phyloP scores from a whole-genome alignment of 1,140 invertebrate genomes.

The Drosophila punjabiensis region DNA sequence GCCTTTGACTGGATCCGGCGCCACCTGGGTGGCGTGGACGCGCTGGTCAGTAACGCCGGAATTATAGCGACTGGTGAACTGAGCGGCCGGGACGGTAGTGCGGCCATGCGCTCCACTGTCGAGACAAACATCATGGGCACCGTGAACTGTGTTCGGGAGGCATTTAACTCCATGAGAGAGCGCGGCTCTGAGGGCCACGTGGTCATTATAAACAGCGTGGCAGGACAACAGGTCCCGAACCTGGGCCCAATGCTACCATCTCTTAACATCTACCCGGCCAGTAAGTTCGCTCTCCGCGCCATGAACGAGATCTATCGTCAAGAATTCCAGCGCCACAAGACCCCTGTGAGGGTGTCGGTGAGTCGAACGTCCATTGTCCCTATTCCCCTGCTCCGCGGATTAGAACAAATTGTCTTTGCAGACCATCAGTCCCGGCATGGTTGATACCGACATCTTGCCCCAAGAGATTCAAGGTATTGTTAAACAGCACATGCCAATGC shows the following conservation, averaged over 20 bases:
- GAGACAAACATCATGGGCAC: constrained; percentile 90
- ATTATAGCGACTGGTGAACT: constrained; percentile 86
- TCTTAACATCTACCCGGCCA: constrained; percentile 87
- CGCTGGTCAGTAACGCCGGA: constrained; percentile 92
- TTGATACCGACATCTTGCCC: constrained; percentile 87
- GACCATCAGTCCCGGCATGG: constrained; percentile 88
- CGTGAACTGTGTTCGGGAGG: constrained; percentile 89
- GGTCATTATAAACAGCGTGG: constrained; percentile 77
- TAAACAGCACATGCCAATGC: constrained; percentile 70
- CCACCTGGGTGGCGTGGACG: constrained; percentile 88
- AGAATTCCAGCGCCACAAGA: constrained; percentile 83
- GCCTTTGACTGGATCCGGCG: constrained; percentile 89
- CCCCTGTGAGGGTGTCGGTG: constrained; percentile 88
- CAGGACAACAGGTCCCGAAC: constrained; percentile 81
- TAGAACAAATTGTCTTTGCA: constrained; percentile 58
- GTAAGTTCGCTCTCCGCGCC: constrained; percentile 87
- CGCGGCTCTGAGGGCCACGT: constrained; percentile 89
- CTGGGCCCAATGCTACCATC: constrained; percentile 74
- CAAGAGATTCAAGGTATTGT: constrained; percentile 62
- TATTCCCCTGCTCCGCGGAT: not conserved
- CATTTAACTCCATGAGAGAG: constrained; percentile 89
- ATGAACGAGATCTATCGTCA: constrained; percentile 87
- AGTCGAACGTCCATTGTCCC: constrained; percentile 51
- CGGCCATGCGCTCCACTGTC: constrained; percentile 85
- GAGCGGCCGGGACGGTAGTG: constrained; percentile 85